These are phyloP conservation scores for Pterocles orientalis DNA, from an alignment of 2,113 vertebrate species.

Conservation along the genomic window DNA sequence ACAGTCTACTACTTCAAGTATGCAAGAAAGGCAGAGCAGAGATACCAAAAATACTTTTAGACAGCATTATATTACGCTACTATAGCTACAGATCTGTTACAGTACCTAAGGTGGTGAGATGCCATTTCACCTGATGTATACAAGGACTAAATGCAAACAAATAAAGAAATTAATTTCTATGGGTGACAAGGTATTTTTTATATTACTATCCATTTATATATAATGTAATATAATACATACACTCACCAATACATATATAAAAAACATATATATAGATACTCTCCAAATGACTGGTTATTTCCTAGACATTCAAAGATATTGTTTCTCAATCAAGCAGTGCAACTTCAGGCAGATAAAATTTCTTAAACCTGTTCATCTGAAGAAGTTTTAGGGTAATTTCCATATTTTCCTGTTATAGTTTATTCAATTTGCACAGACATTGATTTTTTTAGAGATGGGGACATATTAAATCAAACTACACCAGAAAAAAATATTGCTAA, in stretches of 20 bases:
- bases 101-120: not conserved
- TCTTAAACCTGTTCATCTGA: not conserved
- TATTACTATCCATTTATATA: not conserved
- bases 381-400: not conserved
- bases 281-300: not conserved
- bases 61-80: not conserved
- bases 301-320: not conserved
- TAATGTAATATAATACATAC: not conserved
- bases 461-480: not conserved
- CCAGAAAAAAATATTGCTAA: not conserved
- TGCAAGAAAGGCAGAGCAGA: not conserved
- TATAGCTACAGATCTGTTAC: not conserved
- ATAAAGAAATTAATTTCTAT: not conserved
- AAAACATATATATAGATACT: not conserved
- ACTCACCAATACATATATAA: not conserved
- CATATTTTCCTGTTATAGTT: not conserved
- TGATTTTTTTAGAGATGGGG: not conserved
- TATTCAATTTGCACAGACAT: not conserved
- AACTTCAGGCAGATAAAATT: not conserved
- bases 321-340: not conserved
- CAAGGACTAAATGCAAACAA: conserved; percentile 3
- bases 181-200: not conserved
- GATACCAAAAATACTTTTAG: not conserved
- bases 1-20: not conserved
- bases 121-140: not conserved